Evolutionary conservation across 2,113 vertebrate genomes (phyloP).

Genomic region (Neodontobutis hainanensis): DNA sequence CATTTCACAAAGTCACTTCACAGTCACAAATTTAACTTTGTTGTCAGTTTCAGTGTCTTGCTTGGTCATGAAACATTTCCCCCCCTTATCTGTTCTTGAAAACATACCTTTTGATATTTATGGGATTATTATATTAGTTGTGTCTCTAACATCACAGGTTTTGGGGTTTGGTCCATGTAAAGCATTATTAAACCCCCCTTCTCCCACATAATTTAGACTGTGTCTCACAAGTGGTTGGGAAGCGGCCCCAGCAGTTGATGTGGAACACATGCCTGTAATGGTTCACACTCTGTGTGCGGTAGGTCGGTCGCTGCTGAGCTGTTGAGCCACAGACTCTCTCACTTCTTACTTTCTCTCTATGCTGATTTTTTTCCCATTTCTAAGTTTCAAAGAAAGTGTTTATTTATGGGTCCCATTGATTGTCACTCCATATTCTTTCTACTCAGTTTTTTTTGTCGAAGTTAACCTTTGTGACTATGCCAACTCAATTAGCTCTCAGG

Average conservation of each 20-base stretch:
- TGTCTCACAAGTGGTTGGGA: constrained; percentile 69
- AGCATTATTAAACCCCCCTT: constrained; percentile 43
- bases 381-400: constrained; percentile 46
- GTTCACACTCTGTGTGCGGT: constrained; percentile 75
- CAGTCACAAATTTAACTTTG: neutral
- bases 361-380: constrained; percentile 12
- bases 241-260: constrained; percentile 70
- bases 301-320: constrained; percentile 61
- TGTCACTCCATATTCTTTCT: constrained; percentile 4
- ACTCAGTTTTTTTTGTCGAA: neutral
- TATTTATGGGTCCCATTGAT: constrained; percentile 29
- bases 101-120: constrained; percentile 32
- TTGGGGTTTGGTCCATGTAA: constrained; percentile 59
- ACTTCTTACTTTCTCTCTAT: constrained; percentile 34
- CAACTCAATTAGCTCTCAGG: constrained; percentile 3
- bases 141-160: constrained; percentile 47
- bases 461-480: constrained; percentile 10
- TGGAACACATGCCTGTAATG: constrained; percentile 79
- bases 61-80: constrained; percentile 21
- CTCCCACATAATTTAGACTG: constrained; percentile 64
- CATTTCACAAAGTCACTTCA: neutral
- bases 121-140: constrained; percentile 48
- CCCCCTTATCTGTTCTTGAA: constrained; percentile 31
- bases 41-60: constrained; percentile 4
- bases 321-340: constrained; percentile 50